A percentile compares a stretch with the other conserved stretches of the same genome.
Evolutionary conservation across 2,888 invertebrate species (phyloP).

Genomic region (Bunonema sp.): DNA sequence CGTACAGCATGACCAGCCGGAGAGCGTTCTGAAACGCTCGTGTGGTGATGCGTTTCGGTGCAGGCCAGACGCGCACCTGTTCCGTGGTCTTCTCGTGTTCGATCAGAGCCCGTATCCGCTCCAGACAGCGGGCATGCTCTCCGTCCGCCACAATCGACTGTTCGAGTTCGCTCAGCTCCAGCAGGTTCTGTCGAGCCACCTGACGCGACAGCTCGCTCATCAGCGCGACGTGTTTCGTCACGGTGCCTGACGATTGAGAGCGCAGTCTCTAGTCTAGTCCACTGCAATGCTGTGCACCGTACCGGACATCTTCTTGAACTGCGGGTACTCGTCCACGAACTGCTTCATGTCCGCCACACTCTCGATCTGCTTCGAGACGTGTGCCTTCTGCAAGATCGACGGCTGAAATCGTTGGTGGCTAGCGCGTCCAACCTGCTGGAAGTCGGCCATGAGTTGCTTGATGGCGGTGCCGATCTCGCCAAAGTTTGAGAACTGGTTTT

Average conservation of each 20-base stretch:
- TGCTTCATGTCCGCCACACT: constrained; percentile 92
- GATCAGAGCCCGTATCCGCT: constrained; percentile 67
- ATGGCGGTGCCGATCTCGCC: constrained; percentile 95
- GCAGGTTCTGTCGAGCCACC: constrained; percentile 62
- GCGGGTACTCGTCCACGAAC: constrained; percentile 80
- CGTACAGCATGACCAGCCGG: constrained; percentile 77
- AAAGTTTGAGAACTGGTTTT: constrained; percentile 86
- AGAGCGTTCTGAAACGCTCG: constrained; percentile 54
- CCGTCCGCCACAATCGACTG: constrained; percentile 67
- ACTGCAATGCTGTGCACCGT: no score
- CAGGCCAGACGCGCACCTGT: constrained; percentile 7
- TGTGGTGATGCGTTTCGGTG: neutral
- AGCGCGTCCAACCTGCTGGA: constrained; percentile 62
- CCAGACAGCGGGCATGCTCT: constrained; percentile 50
- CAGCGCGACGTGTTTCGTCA: constrained; percentile 88
- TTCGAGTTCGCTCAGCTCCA: constrained; percentile 80
- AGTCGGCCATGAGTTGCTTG: constrained; percentile 88
- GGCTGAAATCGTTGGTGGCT: constrained; percentile 58
- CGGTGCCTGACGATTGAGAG: constrained; percentile 53
- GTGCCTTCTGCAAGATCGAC: neutral
- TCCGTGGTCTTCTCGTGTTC: constrained; percentile 54
- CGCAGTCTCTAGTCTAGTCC: neutral
- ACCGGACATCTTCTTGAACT: constrained; percentile 63
- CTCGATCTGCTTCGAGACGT: constrained; percentile 61
- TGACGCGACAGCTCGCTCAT: constrained; percentile 80